Evolutionary conservation across 2,113 vertebrate genomes (phyloP).

Genomic region (Trogon surrucura): DNA sequence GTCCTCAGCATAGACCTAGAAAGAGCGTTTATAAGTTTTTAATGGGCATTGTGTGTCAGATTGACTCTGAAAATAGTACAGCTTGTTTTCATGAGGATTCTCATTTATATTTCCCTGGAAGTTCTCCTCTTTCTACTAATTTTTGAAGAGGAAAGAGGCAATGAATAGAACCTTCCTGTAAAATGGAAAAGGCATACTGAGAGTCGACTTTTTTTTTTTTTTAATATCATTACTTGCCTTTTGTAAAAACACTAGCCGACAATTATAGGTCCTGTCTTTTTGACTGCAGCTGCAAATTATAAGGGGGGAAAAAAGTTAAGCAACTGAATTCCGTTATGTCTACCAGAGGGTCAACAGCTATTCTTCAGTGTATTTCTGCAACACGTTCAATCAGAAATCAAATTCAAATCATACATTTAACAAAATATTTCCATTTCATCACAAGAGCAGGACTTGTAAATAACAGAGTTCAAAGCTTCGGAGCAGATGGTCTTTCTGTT

Average conservation of each 20-base stretch:
- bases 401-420: background rate
- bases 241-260: background rate
- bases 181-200: background rate
- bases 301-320: background rate
- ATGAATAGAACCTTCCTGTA: background rate
- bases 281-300: background rate
- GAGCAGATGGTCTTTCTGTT: slow-evolving; percentile 85
- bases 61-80: background rate
- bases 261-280: background rate
- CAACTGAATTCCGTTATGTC: background rate
- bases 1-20: background rate
- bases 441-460: slow-evolving; percentile 49
- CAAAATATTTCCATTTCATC: slow-evolving; percentile 53
- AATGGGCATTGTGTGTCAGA: background rate
- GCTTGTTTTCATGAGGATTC: background rate
- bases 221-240: background rate
- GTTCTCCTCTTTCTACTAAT: background rate
- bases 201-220: background rate
- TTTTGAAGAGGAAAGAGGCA: background rate
- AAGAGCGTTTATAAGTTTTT: background rate
- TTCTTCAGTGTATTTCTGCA: slow-evolving; percentile 9
- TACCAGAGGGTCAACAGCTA: background rate
- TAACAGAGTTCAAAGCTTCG: slow-evolving; percentile 69
- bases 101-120: background rate
- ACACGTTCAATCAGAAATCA: background rate